Conservation (phyloP, 2,113 vertebrate genomes). For the Lycaon pictus region DNA sequence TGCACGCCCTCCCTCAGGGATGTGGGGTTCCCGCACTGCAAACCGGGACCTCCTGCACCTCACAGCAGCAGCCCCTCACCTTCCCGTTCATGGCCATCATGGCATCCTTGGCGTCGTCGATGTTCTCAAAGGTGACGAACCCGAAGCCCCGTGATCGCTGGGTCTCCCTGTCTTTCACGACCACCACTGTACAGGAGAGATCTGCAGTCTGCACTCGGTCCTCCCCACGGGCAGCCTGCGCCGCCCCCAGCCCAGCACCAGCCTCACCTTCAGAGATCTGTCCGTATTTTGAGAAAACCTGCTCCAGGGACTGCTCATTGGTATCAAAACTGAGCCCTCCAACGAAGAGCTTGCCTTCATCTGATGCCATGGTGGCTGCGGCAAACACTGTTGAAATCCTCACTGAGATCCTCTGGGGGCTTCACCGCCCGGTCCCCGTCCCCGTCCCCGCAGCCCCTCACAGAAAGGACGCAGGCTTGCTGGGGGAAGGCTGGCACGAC, state of each 20-base stretch:
- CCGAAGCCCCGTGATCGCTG: slow-evolving; percentile 97
- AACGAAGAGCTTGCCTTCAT: slow-evolving; percentile 97
- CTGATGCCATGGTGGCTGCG: slow-evolving; percentile 91
- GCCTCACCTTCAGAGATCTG: slow-evolving; percentile 94
- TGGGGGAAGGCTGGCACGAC: accelerated
- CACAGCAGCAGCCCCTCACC: slow-evolving; percentile 83
- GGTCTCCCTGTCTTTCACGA: slow-evolving; percentile 97
- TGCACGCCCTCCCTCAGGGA: accelerated
- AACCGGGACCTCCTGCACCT: too few relatives aligned
- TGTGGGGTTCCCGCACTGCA: too few relatives aligned
- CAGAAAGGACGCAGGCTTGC: background rate
- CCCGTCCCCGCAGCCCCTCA: background rate
- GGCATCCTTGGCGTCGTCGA: slow-evolving; percentile 97
- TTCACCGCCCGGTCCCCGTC: background rate
- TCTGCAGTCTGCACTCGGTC: background rate
- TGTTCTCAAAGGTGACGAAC: slow-evolving; percentile 97
- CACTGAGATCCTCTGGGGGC: too few relatives aligned
- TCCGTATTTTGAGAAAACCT: slow-evolving; percentile 97
- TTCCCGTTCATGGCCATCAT: slow-evolving; percentile 98
- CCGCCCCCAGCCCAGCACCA: accelerated
- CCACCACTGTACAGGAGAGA: slow-evolving; percentile 89
- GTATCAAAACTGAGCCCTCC: slow-evolving; percentile 98
- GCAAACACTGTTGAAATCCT: background rate
- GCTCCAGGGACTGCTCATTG: slow-evolving; percentile 94
- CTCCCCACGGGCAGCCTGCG: background rate